Percentiles rank a stretch among this genome's conserved stretches.
These are phyloP conservation scores for Ceuthmochares aereus DNA, from an alignment of 2,113 vertebrate species.

Conservation along the genomic window DNA sequence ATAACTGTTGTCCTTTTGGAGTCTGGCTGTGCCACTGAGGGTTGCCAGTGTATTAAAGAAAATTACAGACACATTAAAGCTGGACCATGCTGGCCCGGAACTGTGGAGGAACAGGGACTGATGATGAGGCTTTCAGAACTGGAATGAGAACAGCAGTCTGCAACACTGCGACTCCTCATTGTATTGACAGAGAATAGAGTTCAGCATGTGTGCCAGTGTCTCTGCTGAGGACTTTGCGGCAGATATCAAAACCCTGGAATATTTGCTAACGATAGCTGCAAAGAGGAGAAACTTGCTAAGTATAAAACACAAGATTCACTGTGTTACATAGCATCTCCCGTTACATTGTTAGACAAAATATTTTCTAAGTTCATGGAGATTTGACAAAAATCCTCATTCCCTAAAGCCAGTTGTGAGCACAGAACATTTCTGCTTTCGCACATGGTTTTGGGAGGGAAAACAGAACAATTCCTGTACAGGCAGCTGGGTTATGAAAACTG, in stretches of 20 bases:
- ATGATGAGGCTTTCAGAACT: background rate
- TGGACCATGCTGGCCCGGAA: background rate
- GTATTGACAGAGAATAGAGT: background rate
- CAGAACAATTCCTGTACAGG: slow-evolving; percentile 19
- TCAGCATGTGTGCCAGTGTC: background rate
- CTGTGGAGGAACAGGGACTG: background rate
- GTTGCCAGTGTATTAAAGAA: background rate
- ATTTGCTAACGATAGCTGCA: background rate
- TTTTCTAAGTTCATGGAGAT: background rate
- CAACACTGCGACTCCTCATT: background rate
- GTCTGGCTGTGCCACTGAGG: background rate
- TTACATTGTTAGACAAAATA: background rate
- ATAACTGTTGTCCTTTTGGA: background rate
- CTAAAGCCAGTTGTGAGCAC: background rate
- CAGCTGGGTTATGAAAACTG: slow-evolving; percentile 53
- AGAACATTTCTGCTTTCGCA: slow-evolving; percentile 16
- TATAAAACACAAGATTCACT: background rate
- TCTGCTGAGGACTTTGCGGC: background rate
- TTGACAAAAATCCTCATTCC: background rate
- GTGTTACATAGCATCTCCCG: background rate
- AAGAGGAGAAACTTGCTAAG: background rate
- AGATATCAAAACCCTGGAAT: background rate
- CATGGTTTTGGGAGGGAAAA: background rate
- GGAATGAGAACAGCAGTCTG: background rate
- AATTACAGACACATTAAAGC: background rate